A percentile compares a stretch with the other conserved stretches of the same genome.
Evolutionary conservation across 2,797 vertebrate genomes (phyloP).

Genomic region (Ispidina picta): DNA sequence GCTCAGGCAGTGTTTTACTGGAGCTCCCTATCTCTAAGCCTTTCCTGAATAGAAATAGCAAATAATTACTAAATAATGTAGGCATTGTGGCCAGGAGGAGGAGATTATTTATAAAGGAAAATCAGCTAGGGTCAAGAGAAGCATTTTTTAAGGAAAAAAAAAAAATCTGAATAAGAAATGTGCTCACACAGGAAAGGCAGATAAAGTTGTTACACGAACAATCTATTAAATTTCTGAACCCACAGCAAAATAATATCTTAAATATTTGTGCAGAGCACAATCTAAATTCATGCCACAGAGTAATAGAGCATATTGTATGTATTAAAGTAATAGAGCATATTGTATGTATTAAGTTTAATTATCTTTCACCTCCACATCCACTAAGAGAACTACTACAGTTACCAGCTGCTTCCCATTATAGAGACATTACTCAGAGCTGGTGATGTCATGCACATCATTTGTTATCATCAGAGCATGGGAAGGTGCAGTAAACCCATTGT

Average conservation of each 20-base stretch:
- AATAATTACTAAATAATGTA: slow-evolving; percentile 20
- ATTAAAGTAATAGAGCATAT: background rate
- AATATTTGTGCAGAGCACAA: background rate
- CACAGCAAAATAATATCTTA: background rate
- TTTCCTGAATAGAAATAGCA: background rate
- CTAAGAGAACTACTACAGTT: background rate
- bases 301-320: background rate
- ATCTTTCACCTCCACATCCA: background rate
- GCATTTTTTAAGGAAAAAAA: background rate
- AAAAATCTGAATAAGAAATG: background rate
- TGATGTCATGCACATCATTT: background rate
- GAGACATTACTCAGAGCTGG: slow-evolving; percentile 9
- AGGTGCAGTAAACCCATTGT: background rate
- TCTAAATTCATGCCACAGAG: background rate
- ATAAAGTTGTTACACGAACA: background rate
- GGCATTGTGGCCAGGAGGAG: background rate
- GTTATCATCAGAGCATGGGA: background rate
- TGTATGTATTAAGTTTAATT: slow-evolving; percentile 7
- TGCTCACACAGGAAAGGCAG: background rate
- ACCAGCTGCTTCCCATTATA: slow-evolving; percentile 42
- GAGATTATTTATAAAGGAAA: slow-evolving; percentile 9
- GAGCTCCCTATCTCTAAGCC: background rate
- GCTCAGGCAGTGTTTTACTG: background rate
- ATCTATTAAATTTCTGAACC: background rate
- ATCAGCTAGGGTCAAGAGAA: background rate